Base-by-base conservation (phyloP, 2,888 invertebrate species). In the Cylindroiulus punctatus region DNA sequence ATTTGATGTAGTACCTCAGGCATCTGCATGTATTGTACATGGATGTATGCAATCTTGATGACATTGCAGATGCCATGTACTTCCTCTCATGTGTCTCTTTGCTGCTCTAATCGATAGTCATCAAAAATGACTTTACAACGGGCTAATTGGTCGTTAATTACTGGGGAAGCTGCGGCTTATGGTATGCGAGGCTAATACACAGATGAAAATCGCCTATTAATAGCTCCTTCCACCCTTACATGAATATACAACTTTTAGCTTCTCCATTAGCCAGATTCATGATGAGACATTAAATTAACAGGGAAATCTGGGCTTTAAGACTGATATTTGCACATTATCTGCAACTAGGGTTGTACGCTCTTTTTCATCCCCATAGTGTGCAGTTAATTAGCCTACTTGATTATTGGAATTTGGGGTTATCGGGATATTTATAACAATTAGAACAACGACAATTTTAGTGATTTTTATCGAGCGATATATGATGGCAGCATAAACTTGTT, bases 131-230 rank as follows among this genome's bases (percentile, higher is more conserved):
- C 85, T 85, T 85, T 85, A 85, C 85, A 85, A 81, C 32, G 26
- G 57, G 36, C 57, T 82, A 85, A 85, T 85, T 85, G 57, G 81
- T 85, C 85, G 85, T 85, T 85, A 85, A 85, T 85, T 85, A 85
- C 85, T 17, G 22, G 44, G 40, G 30, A 85, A 85, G 84, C 84
- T 84, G 84, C 42, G 84, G 84, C 42, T 82, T 82, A 42, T 42
- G 57, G 22, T 57, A 57, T 57, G 57, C 57, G 19, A 57, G 57
- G 57, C 57, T 57, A 22, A 57, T 57, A 57, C 57, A 57, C 22
- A 57, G 57, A 57, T 57, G 57, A 19, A 22, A 57, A 57, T 57
- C 22, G 57, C 22, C 57, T 57, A 57, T 57, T 57, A 57, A 57
- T 57, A 57, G 57, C 57, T 22, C 1, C 22, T 7, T 57, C 22